Base-by-base conservation (phyloP, 2,113 vertebrate species). In the Siniperca knerii region DNA sequence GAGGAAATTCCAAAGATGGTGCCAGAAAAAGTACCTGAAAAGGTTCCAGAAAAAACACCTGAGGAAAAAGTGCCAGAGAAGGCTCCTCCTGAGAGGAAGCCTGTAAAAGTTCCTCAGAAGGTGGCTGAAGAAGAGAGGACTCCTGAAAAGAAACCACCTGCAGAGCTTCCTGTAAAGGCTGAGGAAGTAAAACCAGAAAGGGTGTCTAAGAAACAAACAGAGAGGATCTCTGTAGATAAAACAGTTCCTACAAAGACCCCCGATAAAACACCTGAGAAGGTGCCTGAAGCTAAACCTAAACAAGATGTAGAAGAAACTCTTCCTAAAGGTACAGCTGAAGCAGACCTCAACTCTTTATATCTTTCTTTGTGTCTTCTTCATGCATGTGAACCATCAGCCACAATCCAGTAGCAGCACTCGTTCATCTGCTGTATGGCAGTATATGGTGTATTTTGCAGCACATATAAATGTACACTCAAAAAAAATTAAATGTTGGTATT, bases 271-370 rank as follows among this genome's bases (percentile, higher is more conserved):
- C 61, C 77, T 18, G 83, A 90, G 62, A 84, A 75, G 77, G 18
- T 60, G 8, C 48, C 79, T 76, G 87, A 94, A 87, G 90, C 92
- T 87, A 84, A 94, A 29, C 62, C 96, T 87, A 96, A 96, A 95
- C 48, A 3, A 12, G 71, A 75, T 16, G 25, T 67, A 23, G 87
- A 84, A 77, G 89, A 86, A 84, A 13, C 64, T 68, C 76, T 50
- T 87, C 66, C 11, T 42, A 76, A 81, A 97, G 90, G 96, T 95
- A 95, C 79, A 67, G 46, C 75, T 46, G 58, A 89, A 71, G 71
- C 62, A 55, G 52, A 83, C 25, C 66, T 79, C 73, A 23, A 7
- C 67, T 84, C 60, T 81, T 81, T 65, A 0, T 55, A 1, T 69
- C 25, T 57, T 67, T 83, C 35, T 81, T 57, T 86, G 3, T 65